Evolutionary conservation across 2,113 vertebrate species (phyloP).

Genomic region (Zapornia atra): DNA sequence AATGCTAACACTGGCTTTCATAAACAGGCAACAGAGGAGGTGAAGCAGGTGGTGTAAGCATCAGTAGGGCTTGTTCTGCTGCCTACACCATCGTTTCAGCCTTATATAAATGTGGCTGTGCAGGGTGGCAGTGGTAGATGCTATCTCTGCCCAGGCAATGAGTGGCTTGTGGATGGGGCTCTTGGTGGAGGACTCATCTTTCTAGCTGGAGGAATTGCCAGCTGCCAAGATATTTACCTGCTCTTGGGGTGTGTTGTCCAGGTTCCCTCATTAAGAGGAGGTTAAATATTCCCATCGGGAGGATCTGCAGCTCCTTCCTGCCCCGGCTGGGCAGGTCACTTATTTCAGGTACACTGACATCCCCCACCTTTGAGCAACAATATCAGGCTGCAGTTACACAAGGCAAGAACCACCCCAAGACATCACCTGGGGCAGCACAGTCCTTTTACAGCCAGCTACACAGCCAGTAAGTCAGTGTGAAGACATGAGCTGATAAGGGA

Average conservation of each 20-base stretch:
- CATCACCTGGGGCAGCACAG: neutral
- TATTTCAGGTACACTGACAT: neutral
- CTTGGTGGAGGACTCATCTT: neutral
- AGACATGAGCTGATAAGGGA: neutral
- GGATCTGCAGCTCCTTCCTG: neutral
- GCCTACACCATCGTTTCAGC: neutral
- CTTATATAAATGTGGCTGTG: neutral
- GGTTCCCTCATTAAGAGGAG: neutral
- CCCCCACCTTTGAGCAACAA: no score
- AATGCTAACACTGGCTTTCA: neutral
- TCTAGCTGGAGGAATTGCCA: neutral
- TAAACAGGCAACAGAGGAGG: slow-evolving; percentile 26
- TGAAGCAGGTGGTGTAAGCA: neutral
- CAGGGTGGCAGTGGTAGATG: neutral
- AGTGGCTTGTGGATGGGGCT: neutral
- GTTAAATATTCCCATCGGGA: neutral
- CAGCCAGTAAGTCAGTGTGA: rapidly evolving
- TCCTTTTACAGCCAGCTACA: neutral
- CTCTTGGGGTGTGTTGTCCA: neutral
- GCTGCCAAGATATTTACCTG: neutral
- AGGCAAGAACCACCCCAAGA: neutral
- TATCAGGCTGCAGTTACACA: neutral
- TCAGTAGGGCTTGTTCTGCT: neutral
- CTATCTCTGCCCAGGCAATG: neutral
- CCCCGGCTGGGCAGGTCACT: neutral